phyloP scores from a whole-genome alignment of 1,140 invertebrate species.

The Papilio xuthus region DNA sequence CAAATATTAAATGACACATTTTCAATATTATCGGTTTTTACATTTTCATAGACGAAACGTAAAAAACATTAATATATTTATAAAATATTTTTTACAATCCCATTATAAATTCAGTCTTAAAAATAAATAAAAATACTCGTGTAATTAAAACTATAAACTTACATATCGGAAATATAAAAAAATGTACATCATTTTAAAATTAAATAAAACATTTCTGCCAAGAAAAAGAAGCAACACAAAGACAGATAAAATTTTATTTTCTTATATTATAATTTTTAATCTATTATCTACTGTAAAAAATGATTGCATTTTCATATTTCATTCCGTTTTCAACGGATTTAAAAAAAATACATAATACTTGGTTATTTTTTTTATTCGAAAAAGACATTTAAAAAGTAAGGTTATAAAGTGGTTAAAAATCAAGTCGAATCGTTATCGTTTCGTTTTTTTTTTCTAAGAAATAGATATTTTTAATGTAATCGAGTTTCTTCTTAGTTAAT shows the following conservation, averaged over 20 bases:
- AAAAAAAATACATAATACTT: not conserved
- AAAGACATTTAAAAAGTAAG: not conserved
- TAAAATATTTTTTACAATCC: slow-evolving; percentile 47
- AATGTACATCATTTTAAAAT: slow-evolving; percentile 37
- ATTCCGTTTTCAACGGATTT: not conserved
- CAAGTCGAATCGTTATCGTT: slow-evolving; percentile 11
- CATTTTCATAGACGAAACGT: slow-evolving; percentile 39
- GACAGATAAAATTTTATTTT: not conserved
- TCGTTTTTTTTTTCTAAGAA: not conserved
- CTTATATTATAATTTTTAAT: not conserved
- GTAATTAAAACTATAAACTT: slow-evolving; percentile 37
- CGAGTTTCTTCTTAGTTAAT: not conserved
- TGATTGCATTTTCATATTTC: not conserved
- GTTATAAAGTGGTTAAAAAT: not conserved
- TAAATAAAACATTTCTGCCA: slow-evolving; percentile 4
- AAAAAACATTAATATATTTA: slow-evolving; percentile 29
- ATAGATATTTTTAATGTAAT: not conserved
- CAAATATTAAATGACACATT: slow-evolving; percentile 4
- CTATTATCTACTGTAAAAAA: not conserved
- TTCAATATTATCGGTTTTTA: slow-evolving; percentile 15
- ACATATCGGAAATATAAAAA: slow-evolving; percentile 23
- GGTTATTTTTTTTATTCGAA: not conserved
- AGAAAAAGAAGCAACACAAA: not conserved
- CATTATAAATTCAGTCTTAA: slow-evolving; percentile 66
- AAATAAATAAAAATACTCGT: slow-evolving; percentile 59